Evolutionary conservation across 2,797 vertebrate species (phyloP).

Genomic region (Jordanella pulchra): DNA sequence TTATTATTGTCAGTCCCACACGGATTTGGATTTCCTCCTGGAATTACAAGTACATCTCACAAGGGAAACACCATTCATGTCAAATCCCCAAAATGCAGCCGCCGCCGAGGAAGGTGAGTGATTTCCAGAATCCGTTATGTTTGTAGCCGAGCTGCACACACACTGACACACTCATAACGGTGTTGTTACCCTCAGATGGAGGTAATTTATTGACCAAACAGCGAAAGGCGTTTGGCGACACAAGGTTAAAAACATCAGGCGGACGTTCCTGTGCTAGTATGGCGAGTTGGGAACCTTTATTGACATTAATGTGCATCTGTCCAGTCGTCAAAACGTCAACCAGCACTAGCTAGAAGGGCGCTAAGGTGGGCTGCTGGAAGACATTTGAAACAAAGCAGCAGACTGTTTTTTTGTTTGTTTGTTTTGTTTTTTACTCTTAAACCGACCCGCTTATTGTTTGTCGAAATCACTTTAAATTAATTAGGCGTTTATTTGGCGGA

Average conservation of each 20-base stretch:
- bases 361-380: conserved; percentile 39
- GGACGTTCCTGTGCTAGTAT: conserved; percentile 51
- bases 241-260: background rate
- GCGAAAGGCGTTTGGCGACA: background rate
- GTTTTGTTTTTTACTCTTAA: background rate
- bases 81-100: conserved; percentile 93
- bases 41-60: conserved; percentile 74
- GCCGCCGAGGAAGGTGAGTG: conserved; percentile 95
- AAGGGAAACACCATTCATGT: conserved; percentile 84
- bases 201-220: background rate
- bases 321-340: conserved; percentile 57
- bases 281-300: conserved; percentile 48
- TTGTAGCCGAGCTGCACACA: conserved; percentile 30
- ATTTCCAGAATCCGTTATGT: conserved; percentile 62
- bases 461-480: conserved; percentile 32
- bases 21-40: conserved; percentile 65
- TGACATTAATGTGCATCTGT: conserved; percentile 57
- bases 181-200: conserved; percentile 13
- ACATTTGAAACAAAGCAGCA: conserved; percentile 18
- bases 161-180: conserved; percentile 50
- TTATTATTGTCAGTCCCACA: conserved; percentile 34
- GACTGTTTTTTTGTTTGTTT: no score
- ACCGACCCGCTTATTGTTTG: background rate
- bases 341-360: conserved; percentile 40
- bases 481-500: background rate